Conservation (phyloP, 2,113 vertebrate genomes). For the Colistium nudipinnis region DNA sequence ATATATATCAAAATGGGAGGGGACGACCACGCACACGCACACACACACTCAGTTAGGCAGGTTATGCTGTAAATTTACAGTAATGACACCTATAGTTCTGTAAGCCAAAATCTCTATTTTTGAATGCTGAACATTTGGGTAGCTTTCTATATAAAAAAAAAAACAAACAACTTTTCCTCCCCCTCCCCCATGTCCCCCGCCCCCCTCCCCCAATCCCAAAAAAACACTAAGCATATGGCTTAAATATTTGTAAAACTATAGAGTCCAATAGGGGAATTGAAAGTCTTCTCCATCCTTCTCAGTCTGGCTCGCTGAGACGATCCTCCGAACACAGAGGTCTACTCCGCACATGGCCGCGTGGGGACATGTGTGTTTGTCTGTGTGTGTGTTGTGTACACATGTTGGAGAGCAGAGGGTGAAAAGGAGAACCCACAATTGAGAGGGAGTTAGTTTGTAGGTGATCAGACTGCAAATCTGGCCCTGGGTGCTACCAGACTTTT, state of each 20-base stretch:
- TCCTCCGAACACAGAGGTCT: slow-evolving; percentile 30
- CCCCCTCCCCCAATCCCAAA: slow-evolving; percentile 47
- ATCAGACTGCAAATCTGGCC: slow-evolving; percentile 41
- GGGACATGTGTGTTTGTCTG: slow-evolving; percentile 7
- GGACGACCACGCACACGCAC: slow-evolving; percentile 30
- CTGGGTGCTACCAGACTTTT: slow-evolving; percentile 20
- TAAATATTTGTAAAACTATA: slow-evolving; percentile 83
- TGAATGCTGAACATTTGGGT: slow-evolving; percentile 69
- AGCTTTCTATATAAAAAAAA: slow-evolving; percentile 72
- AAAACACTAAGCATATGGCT: slow-evolving; percentile 83
- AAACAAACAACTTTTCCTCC: slow-evolving; percentile 43
- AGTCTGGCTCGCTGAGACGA: slow-evolving; percentile 53
- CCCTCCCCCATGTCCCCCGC: slow-evolving; percentile 32
- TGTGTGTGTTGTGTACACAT: slow-evolving; percentile 7
- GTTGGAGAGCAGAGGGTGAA: slow-evolving; percentile 24
- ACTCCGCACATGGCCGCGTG: slow-evolving; percentile 44
- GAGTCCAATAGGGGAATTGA: slow-evolving; percentile 54
- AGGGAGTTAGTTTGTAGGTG: slow-evolving; percentile 15
- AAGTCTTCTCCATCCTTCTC: slow-evolving; percentile 48
- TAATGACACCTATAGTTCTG: slow-evolving; percentile 79
- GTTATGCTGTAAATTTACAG: slow-evolving; percentile 85
- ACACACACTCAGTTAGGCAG: slow-evolving; percentile 81
- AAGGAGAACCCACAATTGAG: slow-evolving; percentile 30
- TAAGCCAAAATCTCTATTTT: slow-evolving; percentile 70
- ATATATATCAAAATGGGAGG: slow-evolving; percentile 66